Conservation (phyloP, 92 coral and sea anemone genomes). For the Actinernus sp. region DNA sequence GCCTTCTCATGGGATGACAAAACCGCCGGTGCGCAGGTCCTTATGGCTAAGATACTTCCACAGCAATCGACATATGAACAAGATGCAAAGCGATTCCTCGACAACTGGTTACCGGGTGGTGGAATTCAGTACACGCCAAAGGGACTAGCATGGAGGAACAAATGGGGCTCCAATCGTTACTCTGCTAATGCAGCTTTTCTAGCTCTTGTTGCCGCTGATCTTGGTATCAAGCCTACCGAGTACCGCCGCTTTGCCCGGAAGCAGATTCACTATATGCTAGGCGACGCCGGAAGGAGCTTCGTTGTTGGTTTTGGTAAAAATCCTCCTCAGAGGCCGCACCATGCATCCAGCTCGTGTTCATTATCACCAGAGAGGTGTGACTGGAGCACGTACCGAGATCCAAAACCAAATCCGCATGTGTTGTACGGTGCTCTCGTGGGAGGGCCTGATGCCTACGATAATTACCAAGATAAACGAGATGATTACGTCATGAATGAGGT, state of each 20-base stretch:
- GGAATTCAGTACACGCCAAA: slow-evolving; percentile 78
- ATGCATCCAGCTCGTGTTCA: slow-evolving; percentile 82
- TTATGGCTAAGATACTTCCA: slow-evolving; percentile 70
- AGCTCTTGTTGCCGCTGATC: slow-evolving; percentile 85
- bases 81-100: slow-evolving; percentile 49
- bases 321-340: slow-evolving; percentile 86
- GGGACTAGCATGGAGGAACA: slow-evolving; percentile 89
- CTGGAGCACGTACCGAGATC: slow-evolving; percentile 37
- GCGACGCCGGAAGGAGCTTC: slow-evolving; percentile 85
- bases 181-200: slow-evolving; percentile 91
- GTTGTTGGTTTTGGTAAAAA: slow-evolving; percentile 87
- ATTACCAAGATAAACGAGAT: slow-evolving; percentile 61
- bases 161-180: slow-evolving; percentile 93
- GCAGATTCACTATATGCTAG: slow-evolving; percentile 84
- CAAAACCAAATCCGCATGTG: slow-evolving; percentile 79
- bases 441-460: slow-evolving; percentile 77
- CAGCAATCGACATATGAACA: slow-evolving; percentile 44
- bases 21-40: slow-evolving; percentile 78
- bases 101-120: slow-evolving; percentile 79
- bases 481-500: slow-evolving; percentile 85
- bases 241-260: slow-evolving; percentile 73
- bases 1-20: slow-evolving; percentile 90
- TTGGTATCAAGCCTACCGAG: slow-evolving; percentile 53
- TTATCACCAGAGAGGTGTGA: slow-evolving; percentile 59
- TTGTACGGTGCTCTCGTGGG: slow-evolving; percentile 87